Conservation (phyloP, 2,888 invertebrate genomes). For the Agelastica alni region DNA sequence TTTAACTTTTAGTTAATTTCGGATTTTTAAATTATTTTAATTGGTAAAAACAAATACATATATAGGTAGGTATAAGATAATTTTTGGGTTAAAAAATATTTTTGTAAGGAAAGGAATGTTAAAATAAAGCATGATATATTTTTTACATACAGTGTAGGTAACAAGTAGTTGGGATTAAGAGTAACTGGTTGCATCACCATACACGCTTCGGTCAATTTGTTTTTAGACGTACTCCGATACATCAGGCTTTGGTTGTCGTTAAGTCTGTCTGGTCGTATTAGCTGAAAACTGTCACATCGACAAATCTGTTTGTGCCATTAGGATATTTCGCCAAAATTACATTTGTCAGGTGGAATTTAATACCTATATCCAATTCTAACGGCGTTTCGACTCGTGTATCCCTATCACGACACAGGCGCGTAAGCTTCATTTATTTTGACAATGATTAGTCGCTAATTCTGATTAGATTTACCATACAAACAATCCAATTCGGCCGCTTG, state of each 20-base stretch:
- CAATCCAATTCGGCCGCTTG: conserved; percentile 4
- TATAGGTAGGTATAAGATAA: too few relatives aligned
- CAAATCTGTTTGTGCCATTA: conserved; percentile 56
- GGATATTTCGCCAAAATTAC: conserved; percentile 55
- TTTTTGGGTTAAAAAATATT: too few relatives aligned
- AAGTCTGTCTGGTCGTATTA: conserved; percentile 54
- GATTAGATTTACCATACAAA: conserved; percentile 16
- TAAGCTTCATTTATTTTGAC: conserved; percentile 28
- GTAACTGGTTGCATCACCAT: conserved; percentile 32
- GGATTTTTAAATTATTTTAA: too few relatives aligned
- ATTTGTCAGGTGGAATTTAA: conserved; percentile 55
- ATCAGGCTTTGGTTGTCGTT: conserved; percentile 55
- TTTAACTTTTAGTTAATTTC: too few relatives aligned
- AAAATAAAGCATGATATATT: too few relatives aligned
- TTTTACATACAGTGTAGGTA: too few relatives aligned
- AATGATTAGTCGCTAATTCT: conserved; percentile 32
- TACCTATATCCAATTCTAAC: conserved; percentile 37
- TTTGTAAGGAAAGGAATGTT: too few relatives aligned
- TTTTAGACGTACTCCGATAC: conserved; percentile 51
- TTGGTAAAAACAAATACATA: too few relatives aligned
- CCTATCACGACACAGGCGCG: conserved; percentile 9
- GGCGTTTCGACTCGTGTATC: conserved; percentile 13
- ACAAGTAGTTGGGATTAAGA: too few relatives aligned
- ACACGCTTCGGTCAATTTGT: conserved; percentile 46
- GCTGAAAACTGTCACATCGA: conserved; percentile 51